Evolutionary conservation across 2,797 vertebrate genomes (phyloP).

Genomic region (Sandelia bainsii): DNA sequence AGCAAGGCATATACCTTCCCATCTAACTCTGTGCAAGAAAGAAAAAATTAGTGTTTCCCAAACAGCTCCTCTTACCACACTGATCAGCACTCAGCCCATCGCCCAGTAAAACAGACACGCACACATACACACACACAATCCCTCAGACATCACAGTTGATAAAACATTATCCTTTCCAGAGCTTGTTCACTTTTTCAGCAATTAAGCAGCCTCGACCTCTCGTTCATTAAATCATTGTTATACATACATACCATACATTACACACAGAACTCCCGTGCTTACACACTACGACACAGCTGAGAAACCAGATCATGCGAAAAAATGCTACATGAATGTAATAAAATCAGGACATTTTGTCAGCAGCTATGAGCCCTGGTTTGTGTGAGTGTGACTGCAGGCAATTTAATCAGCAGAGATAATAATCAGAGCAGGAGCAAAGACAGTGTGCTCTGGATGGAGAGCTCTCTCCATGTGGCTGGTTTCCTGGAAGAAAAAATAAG

Average conservation of each 20-base stretch:
- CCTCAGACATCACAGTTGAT: slow-evolving; percentile 25
- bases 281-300: slow-evolving; percentile 2
- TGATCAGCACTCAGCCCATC: slow-evolving; percentile 3
- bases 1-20: neutral
- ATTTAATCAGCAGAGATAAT: slow-evolving; percentile 68
- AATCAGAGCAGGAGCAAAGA: slow-evolving; percentile 52
- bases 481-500: slow-evolving; percentile 42
- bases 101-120: neutral
- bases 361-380: slow-evolving; percentile 45
- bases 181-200: slow-evolving; percentile 10
- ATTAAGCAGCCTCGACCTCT: neutral
- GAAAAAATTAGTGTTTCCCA: neutral
- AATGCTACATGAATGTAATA: slow-evolving; percentile 32
- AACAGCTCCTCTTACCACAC: slow-evolving; percentile 10
- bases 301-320: slow-evolving; percentile 26
- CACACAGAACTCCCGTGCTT: neutral
- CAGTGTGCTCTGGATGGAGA: slow-evolving; percentile 21
- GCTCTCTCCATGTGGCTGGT: slow-evolving; percentile 23
- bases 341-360: slow-evolving; percentile 52
- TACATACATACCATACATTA: slow-evolving; percentile 2
- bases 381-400: slow-evolving; percentile 47
- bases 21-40: neutral
- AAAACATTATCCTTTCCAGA: slow-evolving; percentile 50
- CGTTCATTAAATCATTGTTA: neutral
- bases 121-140: slow-evolving; percentile 24